Percentiles rank a stretch among this genome's conserved stretches.
Evolutionary conservation across 2,113 vertebrate genomes (phyloP).

Genomic region (Ptilonorhynchus violaceus): DNA sequence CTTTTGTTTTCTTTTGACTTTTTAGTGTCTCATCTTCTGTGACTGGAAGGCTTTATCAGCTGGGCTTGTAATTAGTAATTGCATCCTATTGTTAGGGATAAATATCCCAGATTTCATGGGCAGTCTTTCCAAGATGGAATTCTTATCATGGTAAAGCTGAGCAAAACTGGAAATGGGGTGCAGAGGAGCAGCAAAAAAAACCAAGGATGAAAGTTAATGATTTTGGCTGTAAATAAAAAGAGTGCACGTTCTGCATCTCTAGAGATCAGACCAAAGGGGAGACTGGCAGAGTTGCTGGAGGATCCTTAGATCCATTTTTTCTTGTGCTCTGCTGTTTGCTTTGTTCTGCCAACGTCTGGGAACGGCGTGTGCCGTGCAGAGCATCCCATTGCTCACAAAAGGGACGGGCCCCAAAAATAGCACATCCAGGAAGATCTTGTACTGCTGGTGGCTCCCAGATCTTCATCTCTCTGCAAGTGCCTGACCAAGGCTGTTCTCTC

Average conservation of each 20-base stretch:
- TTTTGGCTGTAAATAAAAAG: not conserved
- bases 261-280: not conserved
- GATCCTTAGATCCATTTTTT: not conserved
- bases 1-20: not conserved
- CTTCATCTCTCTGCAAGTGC: not conserved
- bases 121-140: not conserved
- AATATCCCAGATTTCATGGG: not conserved
- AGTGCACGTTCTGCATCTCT: not conserved
- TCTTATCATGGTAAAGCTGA: not conserved
- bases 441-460: not conserved
- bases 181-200: not conserved
- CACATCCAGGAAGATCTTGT: not conserved
- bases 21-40: not conserved
- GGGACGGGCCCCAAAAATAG: not conserved
- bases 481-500: not conserved
- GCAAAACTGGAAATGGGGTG: not conserved
- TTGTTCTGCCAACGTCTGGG: conserved; percentile 26
- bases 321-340: not conserved
- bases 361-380: not conserved
- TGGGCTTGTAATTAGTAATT: not conserved
- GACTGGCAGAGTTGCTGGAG: not conserved
- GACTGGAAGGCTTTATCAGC: not conserved
- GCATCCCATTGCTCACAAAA: not conserved
- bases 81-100: not conserved
- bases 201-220: not conserved